Evolutionary conservation across 2,113 vertebrate species (phyloP).

Genomic region (Erinaceus europaeus): DNA sequence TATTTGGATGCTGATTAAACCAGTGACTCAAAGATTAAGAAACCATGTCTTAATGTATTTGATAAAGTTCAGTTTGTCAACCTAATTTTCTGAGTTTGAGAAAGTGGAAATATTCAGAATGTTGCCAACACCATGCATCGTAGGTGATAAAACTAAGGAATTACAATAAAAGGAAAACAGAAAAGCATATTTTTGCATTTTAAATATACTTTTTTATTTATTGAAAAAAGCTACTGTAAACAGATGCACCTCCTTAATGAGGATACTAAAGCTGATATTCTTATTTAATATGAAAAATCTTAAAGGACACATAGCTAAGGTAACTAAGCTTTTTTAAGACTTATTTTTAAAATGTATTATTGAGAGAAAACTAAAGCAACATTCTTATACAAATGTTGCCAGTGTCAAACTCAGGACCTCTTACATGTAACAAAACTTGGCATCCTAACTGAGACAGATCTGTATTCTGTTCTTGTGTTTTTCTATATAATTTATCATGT

Average conservation of each 20-base stretch:
- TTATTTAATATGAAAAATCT: constrained; percentile 21
- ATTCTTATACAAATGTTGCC: too few species aligned
- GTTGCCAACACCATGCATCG: constrained; percentile 42
- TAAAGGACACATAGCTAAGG: constrained; percentile 37
- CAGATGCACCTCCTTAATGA: constrained; percentile 47
- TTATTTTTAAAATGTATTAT: constrained; percentile 33
- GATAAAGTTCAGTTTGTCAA: constrained; percentile 53
- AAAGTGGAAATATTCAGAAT: constrained; percentile 54
- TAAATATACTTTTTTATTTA: constrained; percentile 58
- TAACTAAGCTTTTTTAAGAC: background rate
- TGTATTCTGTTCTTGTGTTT: background rate
- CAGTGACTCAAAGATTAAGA: constrained; percentile 10
- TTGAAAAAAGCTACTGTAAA: constrained; percentile 34
- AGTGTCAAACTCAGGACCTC: too few species aligned
- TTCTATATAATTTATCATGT: background rate
- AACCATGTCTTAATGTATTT: constrained; percentile 32
- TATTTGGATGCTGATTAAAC: constrained; percentile 15
- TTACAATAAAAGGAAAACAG: constrained; percentile 43
- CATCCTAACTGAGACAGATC: background rate
- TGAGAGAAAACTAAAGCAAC: too few species aligned
- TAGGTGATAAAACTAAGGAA: constrained; percentile 47
- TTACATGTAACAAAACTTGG: background rate
- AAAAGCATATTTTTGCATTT: constrained; percentile 54
- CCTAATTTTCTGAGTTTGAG: constrained; percentile 56
- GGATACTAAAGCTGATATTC: background rate